Evolutionary conservation across 1,140 invertebrate species (phyloP), one percentile per base, ranked within the genome.

Genomic region (Brachionus calyciflorus): DNA sequence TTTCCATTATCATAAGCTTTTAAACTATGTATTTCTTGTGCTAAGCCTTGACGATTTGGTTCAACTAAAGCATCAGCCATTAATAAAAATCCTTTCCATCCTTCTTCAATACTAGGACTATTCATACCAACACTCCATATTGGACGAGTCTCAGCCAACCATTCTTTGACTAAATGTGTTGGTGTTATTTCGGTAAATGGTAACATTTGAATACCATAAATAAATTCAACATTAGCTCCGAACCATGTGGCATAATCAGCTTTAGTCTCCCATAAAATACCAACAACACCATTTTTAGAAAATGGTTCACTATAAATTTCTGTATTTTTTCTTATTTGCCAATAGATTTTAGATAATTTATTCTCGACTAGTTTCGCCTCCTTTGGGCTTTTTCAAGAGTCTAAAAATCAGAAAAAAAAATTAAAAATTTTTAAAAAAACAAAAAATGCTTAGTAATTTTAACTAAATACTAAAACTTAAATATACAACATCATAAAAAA

Each of bases 121-220:
- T 17, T 65, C 24, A 65, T n/a, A 0, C 37, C 19, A 10, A 24
- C 21, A 28, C 60, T 65, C 60, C 60, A 65, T 9, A 65, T 65
- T 44, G 60, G 19, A 21, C 60, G 2, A 14, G 60, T 65, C 12
- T 65, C 60, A 12, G n/a, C 21, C 17, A 65, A 5, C 60, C 60
- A 65, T 2, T 44, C 40, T 44, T n/a, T 65, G 10, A 44, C 26
- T 37, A 65, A 65, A 24, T 65, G 24, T 30, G 19, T 44, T 24
- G 37, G 37, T 5, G 60, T 65, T 37, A 65, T 65, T 28, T 65
- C 60, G 24, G 33, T 65, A 44, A 65, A 65, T 24, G 60, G 60
- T 3, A 65, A 26, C 60, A 65, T 65, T 65, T 70, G 65, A 70
- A 70, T 70, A 28, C 65, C 65, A 40, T 70, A 49, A 37, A 70